A percentile compares a stretch with the other conserved stretches of the same genome.
Evolutionary conservation across 1,140 invertebrate species (phyloP).

Genomic region (Brachionus plicatilis): DNA sequence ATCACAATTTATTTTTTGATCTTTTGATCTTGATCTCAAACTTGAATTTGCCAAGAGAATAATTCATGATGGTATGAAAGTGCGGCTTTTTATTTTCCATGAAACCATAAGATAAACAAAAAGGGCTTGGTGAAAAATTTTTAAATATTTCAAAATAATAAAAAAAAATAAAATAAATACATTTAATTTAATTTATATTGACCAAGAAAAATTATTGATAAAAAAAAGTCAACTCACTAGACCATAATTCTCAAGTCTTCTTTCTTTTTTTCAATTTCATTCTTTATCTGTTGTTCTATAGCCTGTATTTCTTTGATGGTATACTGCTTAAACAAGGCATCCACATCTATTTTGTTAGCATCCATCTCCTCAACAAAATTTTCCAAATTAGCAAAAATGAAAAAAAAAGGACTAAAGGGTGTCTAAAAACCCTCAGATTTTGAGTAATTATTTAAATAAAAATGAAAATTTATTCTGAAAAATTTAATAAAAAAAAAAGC

Average conservation of each 20-base stretch:
- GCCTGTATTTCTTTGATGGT: slow-evolving; percentile 33
- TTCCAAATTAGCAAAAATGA: background rate
- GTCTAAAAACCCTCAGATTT: background rate
- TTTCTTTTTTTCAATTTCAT: slow-evolving; percentile 39
- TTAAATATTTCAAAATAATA: too few relatives aligned
- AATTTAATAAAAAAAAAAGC: too few relatives aligned
- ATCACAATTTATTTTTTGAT: too few relatives aligned
- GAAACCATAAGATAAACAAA: too few relatives aligned
- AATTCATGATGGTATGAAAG: too few relatives aligned
- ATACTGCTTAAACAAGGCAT: slow-evolving; percentile 38
- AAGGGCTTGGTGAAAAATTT: too few relatives aligned
- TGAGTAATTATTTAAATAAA: background rate
- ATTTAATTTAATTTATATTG: too few relatives aligned
- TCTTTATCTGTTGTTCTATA: slow-evolving; percentile 29
- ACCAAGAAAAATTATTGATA: too few relatives aligned
- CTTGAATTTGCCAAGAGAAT: too few relatives aligned
- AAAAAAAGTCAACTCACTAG: background rate
- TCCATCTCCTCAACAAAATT: slow-evolving; percentile 6
- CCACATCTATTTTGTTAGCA: slow-evolving; percentile 34
- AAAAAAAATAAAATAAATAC: too few relatives aligned
- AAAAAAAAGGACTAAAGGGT: background rate
- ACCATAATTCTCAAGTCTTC: slow-evolving; percentile 39
- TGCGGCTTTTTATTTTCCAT: too few relatives aligned
- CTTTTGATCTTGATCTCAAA: too few relatives aligned
- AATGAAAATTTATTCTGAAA: background rate